Base-by-base conservation (phyloP, 2,113 vertebrate genomes). In the Illadopsis cleaveri region DNA sequence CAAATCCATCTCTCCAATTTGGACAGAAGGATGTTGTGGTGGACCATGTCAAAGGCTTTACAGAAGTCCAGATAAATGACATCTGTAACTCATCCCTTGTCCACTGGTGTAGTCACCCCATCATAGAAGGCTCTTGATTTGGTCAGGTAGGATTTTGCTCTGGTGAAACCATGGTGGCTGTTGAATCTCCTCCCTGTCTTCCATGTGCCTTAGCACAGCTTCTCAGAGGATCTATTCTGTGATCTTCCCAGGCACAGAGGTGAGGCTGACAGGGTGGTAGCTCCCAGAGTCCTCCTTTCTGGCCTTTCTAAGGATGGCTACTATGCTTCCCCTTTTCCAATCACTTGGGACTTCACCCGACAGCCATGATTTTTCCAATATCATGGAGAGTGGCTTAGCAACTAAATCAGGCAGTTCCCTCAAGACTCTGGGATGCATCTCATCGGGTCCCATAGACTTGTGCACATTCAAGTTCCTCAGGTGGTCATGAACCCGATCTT, bases 401-500 rank as follows among this genome's bases (percentile, higher is more conserved):
- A 5, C 5, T 50, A 17, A 50, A 50, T 58, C 35, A 18, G 31
- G 20, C 61, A 42, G 8, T 31, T 76, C 25, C 10, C 11, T 76
- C 21, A 25, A 25, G 35, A 42, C 31, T 37, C 22, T 50, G 30
- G 13, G 35, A 9, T 44, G 44, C 16, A 17, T 66, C 35, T 35
- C 7, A 7, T 30, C 0, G 5, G 23, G 47, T 48, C 23, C 23
- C 23, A 24, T 48, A 23, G 51, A 25, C 21, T 10, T 4, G 13
- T n/a, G 30, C 20, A 35, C 16, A 11, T 57, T 50, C 13, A 31
- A 4, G 24, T 75, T 48, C 20, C 42, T 57, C 19, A 16, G 20
- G 44, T 35, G 30, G 16, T 35, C 12, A 4, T 2, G 8, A 35
- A 25, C 30, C 5, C 0, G 0, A 1, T 42, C 31, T 76, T 57